Evolutionary conservation across 2,797 vertebrate species (phyloP).

Genomic region (Scarus forsteni): DNA sequence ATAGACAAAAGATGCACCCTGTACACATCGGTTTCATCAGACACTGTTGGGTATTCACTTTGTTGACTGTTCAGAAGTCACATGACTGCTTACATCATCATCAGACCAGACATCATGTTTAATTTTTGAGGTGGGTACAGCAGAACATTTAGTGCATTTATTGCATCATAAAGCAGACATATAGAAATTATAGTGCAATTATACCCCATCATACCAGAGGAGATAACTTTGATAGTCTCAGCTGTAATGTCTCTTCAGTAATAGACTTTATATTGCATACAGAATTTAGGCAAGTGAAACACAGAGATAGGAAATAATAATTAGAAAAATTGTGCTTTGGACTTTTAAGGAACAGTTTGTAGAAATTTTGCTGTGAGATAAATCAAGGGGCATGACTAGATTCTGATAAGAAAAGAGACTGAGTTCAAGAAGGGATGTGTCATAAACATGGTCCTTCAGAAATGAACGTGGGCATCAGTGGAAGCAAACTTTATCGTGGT

Average conservation of each 20-base stretch:
- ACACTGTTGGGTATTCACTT: constrained; percentile 61
- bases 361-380: constrained; percentile 68
- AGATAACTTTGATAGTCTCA: constrained; percentile 79
- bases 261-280: constrained; percentile 84
- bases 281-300: constrained; percentile 78
- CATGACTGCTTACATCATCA: constrained; percentile 65
- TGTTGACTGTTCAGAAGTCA: constrained; percentile 54
- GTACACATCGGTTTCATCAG: constrained; percentile 62
- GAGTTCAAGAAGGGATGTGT: constrained; percentile 59
- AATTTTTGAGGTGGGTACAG: constrained; percentile 73
- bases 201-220: constrained; percentile 75
- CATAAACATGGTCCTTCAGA: constrained; percentile 58
- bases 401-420: constrained; percentile 42
- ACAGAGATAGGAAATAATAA: constrained; percentile 67
- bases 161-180: constrained; percentile 84
- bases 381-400: constrained; percentile 53
- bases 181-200: constrained; percentile 84
- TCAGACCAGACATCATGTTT: constrained; percentile 69
- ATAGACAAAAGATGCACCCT: constrained; percentile 73
- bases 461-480: constrained; percentile 59
- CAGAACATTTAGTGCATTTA: constrained; percentile 82
- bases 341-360: constrained; percentile 64
- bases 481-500: constrained; percentile 51
- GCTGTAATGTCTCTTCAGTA: constrained; percentile 69
- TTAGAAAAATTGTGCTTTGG: constrained; percentile 82